These are phyloP conservation scores for Acinonyx jubatus DNA, from an alignment of 2,113 vertebrate species.

Conservation along the genomic window DNA sequence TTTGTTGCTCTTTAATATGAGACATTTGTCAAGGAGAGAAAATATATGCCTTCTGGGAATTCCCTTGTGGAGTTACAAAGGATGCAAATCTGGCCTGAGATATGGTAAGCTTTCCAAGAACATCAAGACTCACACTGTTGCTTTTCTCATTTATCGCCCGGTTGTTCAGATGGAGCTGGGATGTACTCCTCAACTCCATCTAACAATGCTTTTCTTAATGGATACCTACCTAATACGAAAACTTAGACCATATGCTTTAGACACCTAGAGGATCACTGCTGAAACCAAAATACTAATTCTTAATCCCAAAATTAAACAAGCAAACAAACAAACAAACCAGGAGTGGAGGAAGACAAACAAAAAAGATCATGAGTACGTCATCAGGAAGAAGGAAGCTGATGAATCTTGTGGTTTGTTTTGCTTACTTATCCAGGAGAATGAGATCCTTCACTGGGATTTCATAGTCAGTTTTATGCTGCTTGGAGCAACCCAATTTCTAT, in stretches of 20 bases:
- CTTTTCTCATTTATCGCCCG: conserved; percentile 45
- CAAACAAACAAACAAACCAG: not conserved
- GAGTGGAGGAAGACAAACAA: not conserved
- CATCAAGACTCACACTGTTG: not conserved
- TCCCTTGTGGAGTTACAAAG: conserved; percentile 51
- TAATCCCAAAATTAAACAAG: not conserved
- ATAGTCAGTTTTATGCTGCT: not conserved
- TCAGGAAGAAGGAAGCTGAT: not conserved
- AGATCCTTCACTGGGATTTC: not conserved
- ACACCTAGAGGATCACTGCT: not conserved
- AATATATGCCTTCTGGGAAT: conserved; percentile 70
- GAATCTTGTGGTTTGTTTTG: not conserved
- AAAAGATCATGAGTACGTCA: not conserved
- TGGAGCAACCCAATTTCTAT: not conserved
- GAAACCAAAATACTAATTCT: not conserved
- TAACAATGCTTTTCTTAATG: not conserved
- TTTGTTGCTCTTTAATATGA: conserved; percentile 77
- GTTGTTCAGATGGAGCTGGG: not conserved
- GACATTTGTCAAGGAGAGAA: conserved; percentile 77
- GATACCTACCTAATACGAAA: rapidly evolving
- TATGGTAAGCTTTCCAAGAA: conserved; percentile 32
- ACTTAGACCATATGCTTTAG: not conserved
- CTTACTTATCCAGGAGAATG: not conserved
- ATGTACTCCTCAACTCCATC: not conserved
- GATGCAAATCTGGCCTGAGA: conserved; percentile 46